phyloP scores from a whole-genome alignment of 1,140 invertebrate species.

The Drosophila equinoxialis region DNA sequence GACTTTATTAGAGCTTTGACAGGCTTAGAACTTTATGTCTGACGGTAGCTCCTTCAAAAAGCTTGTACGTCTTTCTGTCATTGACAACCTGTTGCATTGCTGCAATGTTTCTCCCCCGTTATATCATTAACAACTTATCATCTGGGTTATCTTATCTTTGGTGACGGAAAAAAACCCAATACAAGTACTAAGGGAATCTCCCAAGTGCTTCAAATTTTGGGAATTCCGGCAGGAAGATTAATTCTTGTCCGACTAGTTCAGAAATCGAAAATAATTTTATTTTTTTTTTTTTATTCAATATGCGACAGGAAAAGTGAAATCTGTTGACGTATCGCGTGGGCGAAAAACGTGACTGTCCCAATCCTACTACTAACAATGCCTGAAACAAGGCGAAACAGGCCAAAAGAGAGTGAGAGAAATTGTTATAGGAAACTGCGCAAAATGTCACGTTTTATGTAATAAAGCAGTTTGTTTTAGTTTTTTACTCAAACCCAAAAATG shows the following conservation, averaged over 20 bases:
- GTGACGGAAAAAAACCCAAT: not conserved
- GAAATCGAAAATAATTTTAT: not conserved
- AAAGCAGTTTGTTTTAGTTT: conserved; percentile 34
- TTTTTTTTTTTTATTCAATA: conserved; percentile 7
- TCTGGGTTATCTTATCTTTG: not conserved
- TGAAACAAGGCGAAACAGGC: conserved; percentile 18
- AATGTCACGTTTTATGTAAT: conserved; percentile 71
- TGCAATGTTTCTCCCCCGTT: not conserved
- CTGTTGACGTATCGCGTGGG: conserved; percentile 29
- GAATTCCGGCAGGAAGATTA: not conserved
- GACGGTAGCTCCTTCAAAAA: conserved; percentile 23
- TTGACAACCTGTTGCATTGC: conserved; percentile 50
- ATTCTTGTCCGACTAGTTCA: not conserved
- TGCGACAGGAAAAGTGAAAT: conserved; percentile 6
- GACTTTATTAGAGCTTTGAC: conserved; percentile 32
- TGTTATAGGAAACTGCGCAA: conserved; percentile 47
- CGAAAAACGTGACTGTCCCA: conserved; percentile 45
- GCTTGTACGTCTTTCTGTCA: not conserved
- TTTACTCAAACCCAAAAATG: conserved; percentile 32
- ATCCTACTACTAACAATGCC: conserved; percentile 19
- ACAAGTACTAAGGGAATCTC: not conserved
- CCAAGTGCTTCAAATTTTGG: not conserved
- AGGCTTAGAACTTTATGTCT: conserved; percentile 41
- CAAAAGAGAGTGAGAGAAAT: conserved; percentile 20
- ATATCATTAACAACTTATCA: not conserved